Evolutionary conservation across 1,140 invertebrate species (phyloP).

Genomic region (Anoplophora glabripennis): DNA sequence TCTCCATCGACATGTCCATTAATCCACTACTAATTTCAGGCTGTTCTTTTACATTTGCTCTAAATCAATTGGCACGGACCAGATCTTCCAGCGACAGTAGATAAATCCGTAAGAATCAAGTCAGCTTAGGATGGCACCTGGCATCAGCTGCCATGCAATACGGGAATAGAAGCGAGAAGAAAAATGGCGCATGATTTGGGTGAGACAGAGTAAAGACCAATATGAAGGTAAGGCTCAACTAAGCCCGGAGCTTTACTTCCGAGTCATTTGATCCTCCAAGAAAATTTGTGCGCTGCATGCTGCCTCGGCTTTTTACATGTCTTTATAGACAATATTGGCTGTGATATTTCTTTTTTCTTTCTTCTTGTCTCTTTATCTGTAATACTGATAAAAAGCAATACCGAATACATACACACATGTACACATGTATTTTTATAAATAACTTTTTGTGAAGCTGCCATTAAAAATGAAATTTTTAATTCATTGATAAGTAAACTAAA

Average conservation of each 20-base stretch:
- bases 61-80: constrained; percentile 35
- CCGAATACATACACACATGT: too few relatives aligned
- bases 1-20: constrained; percentile 15
- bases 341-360: too few relatives aligned
- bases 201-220: constrained; percentile 18
- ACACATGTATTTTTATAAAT: too few relatives aligned
- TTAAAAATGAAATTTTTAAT: too few relatives aligned
- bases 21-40: constrained; percentile 26
- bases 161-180: constrained; percentile 24
- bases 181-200: constrained; percentile 18
- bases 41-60: constrained; percentile 22
- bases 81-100: constrained; percentile 35
- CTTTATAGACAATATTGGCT: constrained; percentile 9
- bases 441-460: too few relatives aligned
- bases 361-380: too few relatives aligned
- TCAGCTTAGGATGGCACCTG: constrained; percentile 37
- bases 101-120: constrained; percentile 36
- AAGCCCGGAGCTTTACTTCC: constrained; percentile 35
- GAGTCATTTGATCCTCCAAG: constrained; percentile 37
- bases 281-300: constrained; percentile 36
- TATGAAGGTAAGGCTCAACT: constrained; percentile 30
- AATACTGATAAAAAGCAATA: too few relatives aligned
- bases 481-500: too few relatives aligned
- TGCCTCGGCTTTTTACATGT: constrained; percentile 22
- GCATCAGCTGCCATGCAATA: constrained; percentile 32